Evolutionary conservation across 1,140 invertebrate genomes (phyloP).

Genomic region (Ericerus pela): DNA sequence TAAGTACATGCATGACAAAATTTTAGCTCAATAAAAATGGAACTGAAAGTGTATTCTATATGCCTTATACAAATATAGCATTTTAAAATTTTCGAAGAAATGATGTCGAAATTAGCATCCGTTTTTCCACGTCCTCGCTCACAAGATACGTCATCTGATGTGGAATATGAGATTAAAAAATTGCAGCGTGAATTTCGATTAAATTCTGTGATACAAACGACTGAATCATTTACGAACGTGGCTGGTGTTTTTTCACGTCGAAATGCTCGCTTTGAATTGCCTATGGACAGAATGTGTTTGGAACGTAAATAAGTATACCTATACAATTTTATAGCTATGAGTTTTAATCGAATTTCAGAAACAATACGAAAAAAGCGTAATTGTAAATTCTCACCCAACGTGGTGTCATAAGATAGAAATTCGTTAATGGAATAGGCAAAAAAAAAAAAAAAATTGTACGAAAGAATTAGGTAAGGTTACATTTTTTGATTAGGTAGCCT

Average conservation of each 20-base stretch:
- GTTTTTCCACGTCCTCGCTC: too few relatives aligned
- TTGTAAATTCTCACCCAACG: neutral
- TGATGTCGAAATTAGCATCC: neutral
- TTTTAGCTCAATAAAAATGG: neutral
- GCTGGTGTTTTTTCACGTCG: slow-evolving; percentile 46
- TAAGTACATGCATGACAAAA: neutral
- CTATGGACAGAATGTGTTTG: slow-evolving; percentile 40
- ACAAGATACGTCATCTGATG: neutral
- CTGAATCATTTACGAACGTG: slow-evolving; percentile 39
- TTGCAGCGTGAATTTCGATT: slow-evolving; percentile 2
- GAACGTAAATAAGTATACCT: slow-evolving; percentile 31
- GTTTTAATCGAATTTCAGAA: neutral
- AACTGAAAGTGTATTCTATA: neutral
- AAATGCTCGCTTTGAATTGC: slow-evolving; percentile 46
- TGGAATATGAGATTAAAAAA: slow-evolving; percentile 7
- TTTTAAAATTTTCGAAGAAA: slow-evolving; percentile 18
- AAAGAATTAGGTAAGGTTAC: too few relatives aligned
- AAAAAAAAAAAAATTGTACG: too few relatives aligned
- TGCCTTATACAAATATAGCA: slow-evolving; percentile 8
- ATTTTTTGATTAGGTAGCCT: too few relatives aligned
- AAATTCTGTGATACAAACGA: slow-evolving; percentile 26
- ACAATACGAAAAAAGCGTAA: neutral
- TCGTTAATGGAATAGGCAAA: too few relatives aligned
- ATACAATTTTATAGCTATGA: neutral
- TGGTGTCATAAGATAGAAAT: too few relatives aligned